These are phyloP conservation scores for Lithodes maja DNA, from an alignment of 2,888 invertebrate species.

Conservation along the genomic window DNA sequence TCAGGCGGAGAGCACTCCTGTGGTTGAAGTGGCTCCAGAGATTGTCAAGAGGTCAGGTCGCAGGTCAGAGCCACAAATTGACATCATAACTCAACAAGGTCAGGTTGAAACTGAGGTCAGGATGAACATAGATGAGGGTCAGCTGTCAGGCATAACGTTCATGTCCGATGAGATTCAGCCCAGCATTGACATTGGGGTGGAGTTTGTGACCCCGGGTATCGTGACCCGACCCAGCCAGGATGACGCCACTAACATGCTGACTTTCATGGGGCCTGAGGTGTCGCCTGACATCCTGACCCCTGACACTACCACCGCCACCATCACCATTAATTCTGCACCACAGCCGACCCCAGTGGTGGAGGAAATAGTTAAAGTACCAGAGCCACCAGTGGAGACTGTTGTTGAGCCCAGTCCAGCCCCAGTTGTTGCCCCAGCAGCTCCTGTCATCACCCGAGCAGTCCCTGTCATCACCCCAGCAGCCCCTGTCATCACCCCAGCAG, in stretches of 20 bases:
- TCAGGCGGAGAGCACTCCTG: neutral
- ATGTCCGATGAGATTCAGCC: slow-evolving; percentile 64
- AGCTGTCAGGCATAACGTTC: slow-evolving; percentile 48
- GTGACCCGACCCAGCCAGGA: neutral
- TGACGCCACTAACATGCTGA: neutral
- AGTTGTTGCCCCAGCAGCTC: slow-evolving; percentile 1
- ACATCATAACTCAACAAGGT: neutral
- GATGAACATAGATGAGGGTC: slow-evolving; percentile 28
- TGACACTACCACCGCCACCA: neutral
- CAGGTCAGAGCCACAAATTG: neutral
- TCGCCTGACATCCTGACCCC: neutral
- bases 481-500: neutral
- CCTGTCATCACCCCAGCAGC: neutral
- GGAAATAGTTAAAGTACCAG: neutral
- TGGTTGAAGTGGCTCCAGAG: neutral
- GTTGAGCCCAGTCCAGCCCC: neutral
- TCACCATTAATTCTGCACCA: neutral
- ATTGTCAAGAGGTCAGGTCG: neutral
- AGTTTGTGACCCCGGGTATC: slow-evolving; percentile 27
- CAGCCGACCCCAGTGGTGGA: neutral
- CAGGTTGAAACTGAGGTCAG: slow-evolving; percentile 24
- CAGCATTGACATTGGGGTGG: slow-evolving; percentile 47
- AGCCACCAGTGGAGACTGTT: neutral
- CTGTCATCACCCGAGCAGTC: neutral
- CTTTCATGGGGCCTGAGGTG: neutral